phyloP scores from a whole-genome alignment of 2,113 vertebrate genomes.

The Oreotrochilus melanogaster region DNA sequence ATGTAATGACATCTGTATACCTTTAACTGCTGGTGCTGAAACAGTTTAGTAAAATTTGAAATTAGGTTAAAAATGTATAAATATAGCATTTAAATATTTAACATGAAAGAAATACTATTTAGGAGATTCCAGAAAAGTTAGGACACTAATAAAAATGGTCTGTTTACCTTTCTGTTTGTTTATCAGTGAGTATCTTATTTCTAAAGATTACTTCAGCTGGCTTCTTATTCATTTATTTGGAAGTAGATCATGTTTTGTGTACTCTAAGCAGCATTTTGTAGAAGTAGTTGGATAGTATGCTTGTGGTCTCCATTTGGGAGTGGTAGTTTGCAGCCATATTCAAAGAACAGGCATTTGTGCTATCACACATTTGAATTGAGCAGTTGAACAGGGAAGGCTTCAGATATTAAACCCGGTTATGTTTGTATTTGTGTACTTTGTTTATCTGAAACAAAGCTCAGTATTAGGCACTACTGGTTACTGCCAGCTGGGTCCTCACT shows the following conservation, averaged over 20 bases:
- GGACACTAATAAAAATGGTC: background rate
- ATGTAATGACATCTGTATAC: rapidly evolving
- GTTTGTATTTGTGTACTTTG: conserved; percentile 76
- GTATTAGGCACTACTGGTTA: conserved; percentile 83
- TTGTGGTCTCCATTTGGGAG: background rate
- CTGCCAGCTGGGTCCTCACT: conserved; percentile 79
- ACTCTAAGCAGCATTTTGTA: background rate
- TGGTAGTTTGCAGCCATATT: conserved; percentile 7
- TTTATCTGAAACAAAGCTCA: conserved; percentile 75
- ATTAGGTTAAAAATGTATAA: background rate
- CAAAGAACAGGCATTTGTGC: conserved; percentile 47
- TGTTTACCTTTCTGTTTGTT: background rate
- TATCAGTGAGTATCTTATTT: background rate
- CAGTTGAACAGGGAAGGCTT: conserved; percentile 49
- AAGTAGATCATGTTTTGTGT: conserved; percentile 5
- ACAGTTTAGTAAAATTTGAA: rapidly evolving
- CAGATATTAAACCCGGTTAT: conserved; percentile 50
- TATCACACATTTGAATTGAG: conserved; percentile 7
- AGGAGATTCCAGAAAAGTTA: background rate
- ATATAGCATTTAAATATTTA: rapidly evolving
- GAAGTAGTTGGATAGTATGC: background rate
- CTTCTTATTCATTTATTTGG: background rate
- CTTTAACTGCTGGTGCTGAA: background rate
- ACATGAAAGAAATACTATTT: rapidly evolving
- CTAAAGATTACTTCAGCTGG: background rate